Evolutionary conservation across 2,113 vertebrate species (phyloP).

Genomic region (Pluvianellus socialis): DNA sequence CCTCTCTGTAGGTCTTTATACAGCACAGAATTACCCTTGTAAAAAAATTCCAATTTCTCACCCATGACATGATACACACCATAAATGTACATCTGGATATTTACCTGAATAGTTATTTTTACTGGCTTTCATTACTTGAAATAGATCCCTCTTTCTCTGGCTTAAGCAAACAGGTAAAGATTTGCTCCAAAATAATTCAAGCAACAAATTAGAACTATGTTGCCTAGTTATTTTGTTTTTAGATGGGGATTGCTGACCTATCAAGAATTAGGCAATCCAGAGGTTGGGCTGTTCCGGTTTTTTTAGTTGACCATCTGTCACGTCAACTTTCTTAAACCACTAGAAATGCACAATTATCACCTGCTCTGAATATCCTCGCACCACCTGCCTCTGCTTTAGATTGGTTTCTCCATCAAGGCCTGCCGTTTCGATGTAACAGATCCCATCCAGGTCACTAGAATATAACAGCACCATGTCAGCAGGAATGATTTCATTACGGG

Average conservation of each 20-base stretch:
- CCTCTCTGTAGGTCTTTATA: background rate
- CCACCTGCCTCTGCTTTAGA: slow-evolving; percentile 92
- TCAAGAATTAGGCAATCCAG: background rate
- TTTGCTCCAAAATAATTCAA: background rate
- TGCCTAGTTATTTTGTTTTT: background rate
- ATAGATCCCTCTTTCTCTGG: background rate
- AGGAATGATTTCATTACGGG: slow-evolving; percentile 90
- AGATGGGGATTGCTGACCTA: background rate
- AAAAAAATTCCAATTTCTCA: background rate
- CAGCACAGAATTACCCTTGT: background rate
- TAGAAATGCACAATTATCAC: slow-evolving; percentile 60
- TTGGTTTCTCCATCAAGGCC: slow-evolving; percentile 94
- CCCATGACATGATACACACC: fast-evolving
- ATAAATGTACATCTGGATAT: background rate
- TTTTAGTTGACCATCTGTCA: background rate
- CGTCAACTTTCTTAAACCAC: background rate
- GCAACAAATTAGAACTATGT: background rate
- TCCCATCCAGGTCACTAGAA: slow-evolving; percentile 86
- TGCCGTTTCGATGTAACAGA: slow-evolving; percentile 93
- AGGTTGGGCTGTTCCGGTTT: background rate
- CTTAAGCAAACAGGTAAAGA: background rate
- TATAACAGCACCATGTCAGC: slow-evolving; percentile 92
- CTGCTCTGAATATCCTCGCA: slow-evolving; percentile 80
- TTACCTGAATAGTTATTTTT: background rate
- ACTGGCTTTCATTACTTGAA: background rate